Base-by-base conservation (phyloP, 2,888 invertebrate genomes). In the Agrilus cyanescens region DNA sequence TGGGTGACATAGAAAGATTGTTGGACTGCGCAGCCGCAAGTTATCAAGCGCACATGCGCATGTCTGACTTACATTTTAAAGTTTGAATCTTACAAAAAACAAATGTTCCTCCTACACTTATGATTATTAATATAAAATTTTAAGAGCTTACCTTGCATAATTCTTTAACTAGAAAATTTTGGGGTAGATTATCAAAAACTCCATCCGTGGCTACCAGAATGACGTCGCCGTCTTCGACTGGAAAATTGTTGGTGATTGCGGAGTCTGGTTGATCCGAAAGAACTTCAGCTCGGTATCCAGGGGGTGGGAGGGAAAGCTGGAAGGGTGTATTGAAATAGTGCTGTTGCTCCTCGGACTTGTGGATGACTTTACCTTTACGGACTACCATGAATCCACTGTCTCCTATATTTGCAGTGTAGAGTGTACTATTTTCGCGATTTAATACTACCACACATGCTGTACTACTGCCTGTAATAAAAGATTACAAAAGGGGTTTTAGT, bases 251-350 rank as follows among this genome's bases (percentile, higher is more conserved):
- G 32, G 85, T 87, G 50, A 88, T 86, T 14, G 95, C 94, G 38
- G 90, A 84, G 58, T 93, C 90, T 6, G 94, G 94, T 65, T 91
- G 87, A 67, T 95, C 95, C 65, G 88, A 88, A 14, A 93, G 78
- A 47, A 93, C 93, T 59, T 84, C 81, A 48, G 82, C 81, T 52
- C 85, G 83, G 54, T 87, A 85, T 12, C 87, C 87, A 2, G 93
- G 90, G 15, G 96, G 96, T 31, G 95, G 90, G 55, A 96, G 71
- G 38, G 95, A 89, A 50, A 97, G 74, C 69, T 97, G 97, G 74
- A 91, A 97, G 4, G 97, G 97, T 32, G 97, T 96, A 71, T 97
- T 97, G 69, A 97, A 97, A 70, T 96, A 96, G 68, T 97, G 97
- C 59, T 95, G 94, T 61, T 97, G 97, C 65, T 97, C 97, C 58